Evolutionary conservation across 2,888 invertebrate species (phyloP).

Genomic region (Phortica okadai): DNA sequence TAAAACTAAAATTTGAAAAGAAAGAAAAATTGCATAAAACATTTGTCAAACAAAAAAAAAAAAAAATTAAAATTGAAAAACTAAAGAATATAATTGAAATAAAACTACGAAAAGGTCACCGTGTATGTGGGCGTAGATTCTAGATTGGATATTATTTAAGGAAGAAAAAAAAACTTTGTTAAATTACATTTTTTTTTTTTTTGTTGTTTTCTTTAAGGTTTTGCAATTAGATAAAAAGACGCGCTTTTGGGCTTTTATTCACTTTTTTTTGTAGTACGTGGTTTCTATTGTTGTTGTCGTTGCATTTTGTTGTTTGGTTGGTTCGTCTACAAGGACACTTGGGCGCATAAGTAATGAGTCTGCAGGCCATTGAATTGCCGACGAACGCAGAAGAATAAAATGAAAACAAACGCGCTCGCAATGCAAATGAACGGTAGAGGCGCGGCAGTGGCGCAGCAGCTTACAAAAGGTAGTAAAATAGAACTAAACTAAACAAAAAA

Average conservation of each 20-base stretch:
- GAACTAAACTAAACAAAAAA: background rate
- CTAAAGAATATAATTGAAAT: background rate
- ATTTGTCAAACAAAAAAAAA: constrained; percentile 2
- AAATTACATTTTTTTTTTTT: background rate
- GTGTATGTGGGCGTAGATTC: too few relatives aligned
- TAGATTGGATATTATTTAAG: background rate
- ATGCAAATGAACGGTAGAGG: constrained; percentile 58
- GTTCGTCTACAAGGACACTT: constrained; percentile 50
- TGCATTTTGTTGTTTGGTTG: constrained; percentile 38
- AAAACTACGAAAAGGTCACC: background rate
- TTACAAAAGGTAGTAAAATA: constrained; percentile 24
- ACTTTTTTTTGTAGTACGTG: constrained; percentile 26
- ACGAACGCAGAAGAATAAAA: background rate
- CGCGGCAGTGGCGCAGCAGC: constrained; percentile 46
- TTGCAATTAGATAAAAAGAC: background rate
- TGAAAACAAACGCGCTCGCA: constrained; percentile 63
- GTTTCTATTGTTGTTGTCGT: constrained; percentile 29
- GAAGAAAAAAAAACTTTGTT: background rate
- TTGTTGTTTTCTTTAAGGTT: background rate
- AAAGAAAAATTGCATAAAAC: background rate
- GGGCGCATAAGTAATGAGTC: constrained; percentile 42
- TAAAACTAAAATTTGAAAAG: background rate
- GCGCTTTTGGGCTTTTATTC: constrained; percentile 26
- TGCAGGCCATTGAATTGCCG: constrained; percentile 30
- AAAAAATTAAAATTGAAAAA: background rate